Conservation (phyloP, 2,113 vertebrate species). For the human (Homo sapiens) region GRCh38 chr13:90929501-90930000, state of each 20-base stretch:
- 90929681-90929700: background rate
- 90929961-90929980: background rate
- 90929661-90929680: background rate
- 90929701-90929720: background rate
- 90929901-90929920: background rate
- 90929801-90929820: background rate
- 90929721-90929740: background rate
- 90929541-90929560: background rate
- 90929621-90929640: background rate
- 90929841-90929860: background rate
- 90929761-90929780: background rate
- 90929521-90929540: background rate
- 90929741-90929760: background rate
- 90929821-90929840: background rate
- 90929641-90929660: background rate
- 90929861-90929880: accelerated
- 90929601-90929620: background rate
- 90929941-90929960: background rate
- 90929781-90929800: background rate
- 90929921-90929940: background rate
- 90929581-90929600: background rate
- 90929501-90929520: background rate
- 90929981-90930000: background rate
- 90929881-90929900: background rate
- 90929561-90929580: background rate